Percentiles rank a stretch among this genome's conserved stretches.
These are phyloP conservation scores for Pachydiplax longipennis DNA, from an alignment of 2,888 invertebrate genomes.

Conservation along the genomic window DNA sequence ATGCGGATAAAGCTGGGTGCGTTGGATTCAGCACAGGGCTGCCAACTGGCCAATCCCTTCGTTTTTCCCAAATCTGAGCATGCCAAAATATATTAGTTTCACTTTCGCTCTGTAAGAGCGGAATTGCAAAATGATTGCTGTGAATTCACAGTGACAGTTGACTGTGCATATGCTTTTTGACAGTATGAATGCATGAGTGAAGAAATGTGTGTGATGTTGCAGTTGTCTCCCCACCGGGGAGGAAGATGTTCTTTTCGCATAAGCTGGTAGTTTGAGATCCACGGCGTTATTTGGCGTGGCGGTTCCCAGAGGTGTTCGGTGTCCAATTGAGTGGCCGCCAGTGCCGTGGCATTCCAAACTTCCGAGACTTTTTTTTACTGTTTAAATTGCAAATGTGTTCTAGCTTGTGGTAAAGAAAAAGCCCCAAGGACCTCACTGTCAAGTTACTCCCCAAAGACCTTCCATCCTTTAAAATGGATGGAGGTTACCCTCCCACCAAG, in stretches of 20 bases:
- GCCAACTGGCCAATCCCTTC: conserved; percentile 24
- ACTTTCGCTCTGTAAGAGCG: conserved; percentile 20
- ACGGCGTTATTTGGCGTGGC: not conserved
- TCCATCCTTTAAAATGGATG: conserved; percentile 1
- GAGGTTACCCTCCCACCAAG: conserved; percentile 40
- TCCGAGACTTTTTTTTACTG: conserved; percentile 37
- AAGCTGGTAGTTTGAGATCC: not conserved
- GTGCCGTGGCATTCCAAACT: not conserved
- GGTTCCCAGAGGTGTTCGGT: not conserved
- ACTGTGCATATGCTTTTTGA: conserved; percentile 18
- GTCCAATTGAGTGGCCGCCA: not conserved
- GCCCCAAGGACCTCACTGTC: conserved; percentile 39
- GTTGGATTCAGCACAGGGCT: not conserved
- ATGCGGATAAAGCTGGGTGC: not conserved
- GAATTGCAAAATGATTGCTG: conserved; percentile 35
- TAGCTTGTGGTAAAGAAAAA: conserved; percentile 20
- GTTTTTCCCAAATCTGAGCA: conserved; percentile 2
- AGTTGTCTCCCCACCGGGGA: not conserved
- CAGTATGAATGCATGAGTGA: conserved; percentile 21
- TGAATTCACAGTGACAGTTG: conserved; percentile 33
- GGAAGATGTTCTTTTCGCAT: not conserved
- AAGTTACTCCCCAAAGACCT: conserved; percentile 35
- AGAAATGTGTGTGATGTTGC: not conserved
- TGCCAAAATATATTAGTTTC: conserved; percentile 43
- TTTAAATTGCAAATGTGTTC: conserved; percentile 40